Conservation (phyloP, 1,140 invertebrate species). For the Drosophila ironensis region DNA sequence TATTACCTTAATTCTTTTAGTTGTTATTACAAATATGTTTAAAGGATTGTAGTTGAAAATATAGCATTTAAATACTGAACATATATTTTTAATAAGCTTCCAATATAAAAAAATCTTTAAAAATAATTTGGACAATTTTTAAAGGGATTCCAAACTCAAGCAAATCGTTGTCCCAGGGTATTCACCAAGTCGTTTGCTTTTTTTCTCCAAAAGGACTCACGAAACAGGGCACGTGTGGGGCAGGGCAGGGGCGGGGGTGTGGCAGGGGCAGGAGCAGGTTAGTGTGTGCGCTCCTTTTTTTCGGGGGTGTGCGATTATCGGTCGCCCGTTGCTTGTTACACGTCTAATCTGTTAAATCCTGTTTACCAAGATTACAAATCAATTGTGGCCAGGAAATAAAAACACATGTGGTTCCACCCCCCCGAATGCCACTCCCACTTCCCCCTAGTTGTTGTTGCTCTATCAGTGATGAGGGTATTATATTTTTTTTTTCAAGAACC, state of each 20-base stretch:
- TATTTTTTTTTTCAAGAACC: neutral
- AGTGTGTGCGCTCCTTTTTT: conserved; percentile 29
- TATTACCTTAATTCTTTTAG: too few relatives aligned
- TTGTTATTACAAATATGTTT: too few relatives aligned
- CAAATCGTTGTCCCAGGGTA: too few relatives aligned
- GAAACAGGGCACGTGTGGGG: neutral
- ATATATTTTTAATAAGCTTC: too few relatives aligned
- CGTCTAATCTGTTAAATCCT: conserved; percentile 80
- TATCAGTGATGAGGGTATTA: conserved; percentile 41
- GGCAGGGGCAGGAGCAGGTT: neutral
- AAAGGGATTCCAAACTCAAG: too few relatives aligned
- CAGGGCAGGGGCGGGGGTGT: neutral
- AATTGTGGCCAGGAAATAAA: conserved; percentile 77
- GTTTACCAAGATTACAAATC: conserved; percentile 79
- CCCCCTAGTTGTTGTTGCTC: conserved; percentile 1
- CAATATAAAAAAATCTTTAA: too few relatives aligned
- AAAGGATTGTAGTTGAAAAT: too few relatives aligned
- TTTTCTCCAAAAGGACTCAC: too few relatives aligned
- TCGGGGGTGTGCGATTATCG: conserved; percentile 66
- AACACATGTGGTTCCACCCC: conserved; percentile 53
- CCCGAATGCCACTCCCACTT: neutral
- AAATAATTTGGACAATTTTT: too few relatives aligned
- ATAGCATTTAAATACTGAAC: too few relatives aligned
- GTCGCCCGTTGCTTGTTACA: conserved; percentile 69
- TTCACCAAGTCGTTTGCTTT: too few relatives aligned